These are phyloP conservation scores for Hiodon tergisus DNA, from an alignment of 2,113 vertebrate species.

Conservation along the genomic window DNA sequence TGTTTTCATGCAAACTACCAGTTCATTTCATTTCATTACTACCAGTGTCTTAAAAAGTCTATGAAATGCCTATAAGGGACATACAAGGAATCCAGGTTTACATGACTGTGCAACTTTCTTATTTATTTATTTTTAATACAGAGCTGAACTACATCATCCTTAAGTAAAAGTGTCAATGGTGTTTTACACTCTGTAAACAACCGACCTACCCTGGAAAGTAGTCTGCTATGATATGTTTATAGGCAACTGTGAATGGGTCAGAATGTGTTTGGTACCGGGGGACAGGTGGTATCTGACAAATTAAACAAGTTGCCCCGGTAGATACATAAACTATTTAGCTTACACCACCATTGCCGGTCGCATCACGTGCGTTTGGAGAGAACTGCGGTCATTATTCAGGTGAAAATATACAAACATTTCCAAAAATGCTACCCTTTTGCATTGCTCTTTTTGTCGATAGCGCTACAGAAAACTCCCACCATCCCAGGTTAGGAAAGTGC, in stretches of 20 bases:
- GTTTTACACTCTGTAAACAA: conserved; percentile 46
- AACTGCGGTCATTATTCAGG: conserved; percentile 35
- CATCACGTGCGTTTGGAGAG: conserved; percentile 16
- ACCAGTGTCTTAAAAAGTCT: too few relatives aligned
- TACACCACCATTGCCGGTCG: conserved; percentile 27
- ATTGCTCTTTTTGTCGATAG: background rate
- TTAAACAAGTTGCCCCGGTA: conserved; percentile 46
- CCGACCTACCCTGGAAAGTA: conserved; percentile 2
- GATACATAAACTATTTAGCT: conserved; percentile 57
- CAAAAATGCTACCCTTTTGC: conserved; percentile 1
- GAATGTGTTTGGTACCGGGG: conserved; percentile 53
- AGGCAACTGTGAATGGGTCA: conserved; percentile 44
- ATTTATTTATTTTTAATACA: background rate
- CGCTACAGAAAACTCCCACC: background rate
- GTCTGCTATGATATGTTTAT: conserved; percentile 52
- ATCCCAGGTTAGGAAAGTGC: background rate
- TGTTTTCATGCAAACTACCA: too few relatives aligned
- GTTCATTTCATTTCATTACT: too few relatives aligned
- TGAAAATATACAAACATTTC: conserved; percentile 43
- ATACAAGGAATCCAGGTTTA: too few relatives aligned
- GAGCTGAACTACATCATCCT: conserved; percentile 10
- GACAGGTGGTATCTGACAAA: conserved; percentile 56
- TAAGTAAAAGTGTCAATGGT: conserved; percentile 23
- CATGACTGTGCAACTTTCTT: too few relatives aligned
- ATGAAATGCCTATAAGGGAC: too few relatives aligned